Evolutionary conservation across 2,797 vertebrate genomes (phyloP).

Genomic region (Prunella strophiata): DNA sequence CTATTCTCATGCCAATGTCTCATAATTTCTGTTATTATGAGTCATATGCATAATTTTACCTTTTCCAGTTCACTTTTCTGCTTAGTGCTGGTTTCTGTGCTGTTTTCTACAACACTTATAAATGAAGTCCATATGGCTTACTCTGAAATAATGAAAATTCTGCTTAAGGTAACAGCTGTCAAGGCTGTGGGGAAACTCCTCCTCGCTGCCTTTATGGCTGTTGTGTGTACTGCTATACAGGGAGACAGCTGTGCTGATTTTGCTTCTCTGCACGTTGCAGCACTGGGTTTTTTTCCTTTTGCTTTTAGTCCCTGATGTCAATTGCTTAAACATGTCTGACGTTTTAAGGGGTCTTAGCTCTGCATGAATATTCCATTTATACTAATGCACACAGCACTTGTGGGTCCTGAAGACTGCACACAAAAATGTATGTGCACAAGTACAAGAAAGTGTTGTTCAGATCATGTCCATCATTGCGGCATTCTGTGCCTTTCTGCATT

Average conservation of each 20-base stretch:
- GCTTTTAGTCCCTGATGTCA: conserved; percentile 3
- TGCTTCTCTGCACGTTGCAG: conserved; percentile 12
- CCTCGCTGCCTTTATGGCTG: conserved; percentile 44
- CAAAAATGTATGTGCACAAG: accelerated
- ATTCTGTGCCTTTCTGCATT: not conserved
- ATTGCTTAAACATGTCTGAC: conserved; percentile 30
- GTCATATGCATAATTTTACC: not conserved
- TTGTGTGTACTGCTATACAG: not conserved
- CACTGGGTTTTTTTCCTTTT: not conserved
- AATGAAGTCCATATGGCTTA: conserved; percentile 54
- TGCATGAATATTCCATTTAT: not conserved
- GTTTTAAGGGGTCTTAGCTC: conserved; percentile 9
- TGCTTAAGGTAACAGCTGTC: conserved; percentile 55
- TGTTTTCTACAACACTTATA: conserved; percentile 43
- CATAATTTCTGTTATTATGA: not conserved
- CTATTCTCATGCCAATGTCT: not conserved
- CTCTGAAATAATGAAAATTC: conserved; percentile 45
- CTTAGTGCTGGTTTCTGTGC: not conserved
- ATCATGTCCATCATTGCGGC: not conserved
- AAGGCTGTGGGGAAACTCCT: conserved; percentile 14
- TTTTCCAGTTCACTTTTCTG: not conserved
- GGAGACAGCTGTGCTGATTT: conserved; percentile 46
- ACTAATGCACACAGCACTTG: not conserved
- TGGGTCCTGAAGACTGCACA: not conserved
- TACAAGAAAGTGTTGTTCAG: not conserved